Percentiles rank a stretch among this genome's conserved stretches.
phyloP scores from a whole-genome alignment of 2,113 vertebrate species.

The Silurus asotus region DNA sequence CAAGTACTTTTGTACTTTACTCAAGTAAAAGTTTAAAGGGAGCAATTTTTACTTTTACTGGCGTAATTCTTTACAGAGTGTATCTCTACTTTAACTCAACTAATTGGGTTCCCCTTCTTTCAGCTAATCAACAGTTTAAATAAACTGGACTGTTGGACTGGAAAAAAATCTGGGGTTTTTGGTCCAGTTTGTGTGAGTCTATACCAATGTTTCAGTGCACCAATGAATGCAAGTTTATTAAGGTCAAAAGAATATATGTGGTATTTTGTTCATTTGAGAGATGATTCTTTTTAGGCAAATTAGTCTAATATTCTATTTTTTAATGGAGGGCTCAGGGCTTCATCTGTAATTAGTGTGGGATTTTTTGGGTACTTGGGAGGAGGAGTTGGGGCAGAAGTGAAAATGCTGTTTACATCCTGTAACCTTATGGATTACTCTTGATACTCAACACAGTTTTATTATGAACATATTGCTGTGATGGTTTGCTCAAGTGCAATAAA shows the following conservation, averaged over 20 bases:
- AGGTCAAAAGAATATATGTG: neutral
- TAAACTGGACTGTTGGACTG: too few relatives aligned
- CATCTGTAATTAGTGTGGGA: conserved; percentile 62
- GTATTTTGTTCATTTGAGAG: neutral
- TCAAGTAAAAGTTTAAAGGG: too few relatives aligned
- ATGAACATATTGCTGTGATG: too few relatives aligned
- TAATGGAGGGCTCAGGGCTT: conserved; percentile 35
- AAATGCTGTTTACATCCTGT: conserved; percentile 41
- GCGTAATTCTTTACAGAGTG: too few relatives aligned
- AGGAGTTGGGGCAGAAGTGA: conserved; percentile 33
- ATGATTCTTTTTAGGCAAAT: neutral
- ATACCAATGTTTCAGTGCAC: neutral
- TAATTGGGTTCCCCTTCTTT: too few relatives aligned
- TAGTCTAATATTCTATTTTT: neutral
- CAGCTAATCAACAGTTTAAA: too few relatives aligned
- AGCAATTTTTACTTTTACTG: too few relatives aligned
- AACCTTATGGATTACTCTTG: conserved; percentile 16
- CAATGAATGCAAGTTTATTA: neutral
- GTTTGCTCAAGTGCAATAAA: neutral
- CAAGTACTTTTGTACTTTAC: too few relatives aligned
- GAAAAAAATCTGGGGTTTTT: too few relatives aligned
- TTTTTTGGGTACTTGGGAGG: conserved; percentile 36
- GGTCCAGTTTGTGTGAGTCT: too few relatives aligned
- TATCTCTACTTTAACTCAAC: too few relatives aligned
- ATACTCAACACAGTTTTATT: neutral